Evolutionary conservation across 2,113 vertebrate genomes (phyloP).

Genomic region (Tachysurus vachellii): DNA sequence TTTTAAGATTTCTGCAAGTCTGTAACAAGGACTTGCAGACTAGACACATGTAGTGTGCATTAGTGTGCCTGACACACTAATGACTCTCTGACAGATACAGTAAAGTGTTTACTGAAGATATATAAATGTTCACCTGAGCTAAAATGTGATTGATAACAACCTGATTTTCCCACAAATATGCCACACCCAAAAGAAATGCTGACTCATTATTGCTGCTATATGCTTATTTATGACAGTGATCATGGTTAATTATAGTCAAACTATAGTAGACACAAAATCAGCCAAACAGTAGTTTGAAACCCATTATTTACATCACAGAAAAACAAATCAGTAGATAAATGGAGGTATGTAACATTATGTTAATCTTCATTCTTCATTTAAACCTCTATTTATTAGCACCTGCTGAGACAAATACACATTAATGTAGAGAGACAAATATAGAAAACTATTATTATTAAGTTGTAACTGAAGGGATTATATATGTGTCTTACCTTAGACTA

Average conservation of each 20-base stretch:
- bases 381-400: background rate
- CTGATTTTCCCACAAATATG: background rate
- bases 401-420: background rate
- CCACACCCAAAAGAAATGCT: background rate
- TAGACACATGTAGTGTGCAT: no score
- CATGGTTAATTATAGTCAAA: background rate
- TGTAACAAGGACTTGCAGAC: no score
- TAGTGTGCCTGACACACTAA: no score
- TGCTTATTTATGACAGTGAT: background rate
- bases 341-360: background rate
- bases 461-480: background rate
- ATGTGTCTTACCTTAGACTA: background rate
- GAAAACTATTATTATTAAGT: no score
- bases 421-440: background rate
- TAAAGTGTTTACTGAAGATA: background rate
- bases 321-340: background rate
- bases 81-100: no score
- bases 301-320: background rate
- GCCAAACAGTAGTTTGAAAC: background rate
- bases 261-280: background rate
- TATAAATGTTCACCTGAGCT: background rate
- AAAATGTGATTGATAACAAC: background rate
- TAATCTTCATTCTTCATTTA: background rate
- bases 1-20: no score
- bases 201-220: background rate